These are phyloP conservation scores for Bellardia bayeri DNA, from an alignment of 2,888 invertebrate genomes.

Conservation along the genomic window DNA sequence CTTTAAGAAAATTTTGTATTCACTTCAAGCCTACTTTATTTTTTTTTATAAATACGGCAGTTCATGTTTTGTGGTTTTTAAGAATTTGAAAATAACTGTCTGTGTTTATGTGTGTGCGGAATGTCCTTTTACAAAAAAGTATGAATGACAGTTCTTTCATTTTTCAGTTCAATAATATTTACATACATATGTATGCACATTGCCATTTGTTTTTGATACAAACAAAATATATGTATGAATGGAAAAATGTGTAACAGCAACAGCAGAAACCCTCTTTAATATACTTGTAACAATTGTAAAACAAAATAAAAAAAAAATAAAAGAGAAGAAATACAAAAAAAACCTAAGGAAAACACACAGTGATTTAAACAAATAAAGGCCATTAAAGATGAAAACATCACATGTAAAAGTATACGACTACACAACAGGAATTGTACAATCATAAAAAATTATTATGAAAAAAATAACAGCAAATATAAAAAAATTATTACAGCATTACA, in stretches of 20 bases:
- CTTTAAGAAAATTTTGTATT: too few relatives aligned
- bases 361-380: constrained; percentile 24
- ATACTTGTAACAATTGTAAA: constrained; percentile 11
- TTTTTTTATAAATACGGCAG: too few relatives aligned
- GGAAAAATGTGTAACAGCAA: constrained; percentile 8
- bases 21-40: too few relatives aligned
- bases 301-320: not conserved
- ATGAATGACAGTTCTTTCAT: constrained; percentile 31
- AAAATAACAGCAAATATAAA: not conserved
- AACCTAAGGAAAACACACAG: not conserved
- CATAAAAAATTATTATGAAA: not conserved
- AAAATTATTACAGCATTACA: not conserved
- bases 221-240: constrained; percentile 15
- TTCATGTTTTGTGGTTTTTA: not conserved
- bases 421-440: not conserved
- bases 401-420: not conserved
- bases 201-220: not conserved
- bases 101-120: not conserved
- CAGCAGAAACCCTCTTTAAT: constrained; percentile 17
- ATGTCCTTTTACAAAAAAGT: constrained; percentile 10
- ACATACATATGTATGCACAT: too few relatives aligned
- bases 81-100: not conserved
- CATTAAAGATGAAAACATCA: constrained; percentile 44
- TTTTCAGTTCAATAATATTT: constrained; percentile 57
- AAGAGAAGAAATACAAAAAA: not conserved